These are phyloP conservation scores for Trichopoda pennipes DNA, from an alignment of 2,888 invertebrate species.

Conservation along the genomic window DNA sequence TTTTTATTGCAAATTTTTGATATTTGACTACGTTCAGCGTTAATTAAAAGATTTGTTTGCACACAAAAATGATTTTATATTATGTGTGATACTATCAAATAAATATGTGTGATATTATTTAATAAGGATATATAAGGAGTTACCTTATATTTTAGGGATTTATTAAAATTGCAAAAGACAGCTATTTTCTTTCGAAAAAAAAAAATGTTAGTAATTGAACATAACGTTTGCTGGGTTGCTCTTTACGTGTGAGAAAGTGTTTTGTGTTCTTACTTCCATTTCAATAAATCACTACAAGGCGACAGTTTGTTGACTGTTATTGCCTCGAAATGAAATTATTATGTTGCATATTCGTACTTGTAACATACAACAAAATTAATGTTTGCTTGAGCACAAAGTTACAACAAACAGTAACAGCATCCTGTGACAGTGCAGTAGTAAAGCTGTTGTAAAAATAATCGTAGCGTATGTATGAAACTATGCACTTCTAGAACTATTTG, in stretches of 20 bases:
- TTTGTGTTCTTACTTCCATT: constrained; percentile 54
- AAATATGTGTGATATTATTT: too few relatives aligned
- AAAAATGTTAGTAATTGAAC: background rate
- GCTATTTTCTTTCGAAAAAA: too few relatives aligned
- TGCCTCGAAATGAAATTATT: constrained; percentile 71
- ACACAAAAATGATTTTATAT: too few relatives aligned
- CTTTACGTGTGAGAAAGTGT: constrained; percentile 6
- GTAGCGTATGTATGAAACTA: background rate
- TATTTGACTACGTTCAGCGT: too few relatives aligned
- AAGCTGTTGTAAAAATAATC: constrained; percentile 11
- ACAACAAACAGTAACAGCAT: constrained; percentile 38
- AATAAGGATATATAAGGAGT: too few relatives aligned
- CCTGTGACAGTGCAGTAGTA: constrained; percentile 19
- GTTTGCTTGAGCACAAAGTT: constrained; percentile 1
- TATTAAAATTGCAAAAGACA: too few relatives aligned
- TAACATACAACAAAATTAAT: constrained; percentile 29
- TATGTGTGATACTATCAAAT: too few relatives aligned
- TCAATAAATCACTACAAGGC: constrained; percentile 70
- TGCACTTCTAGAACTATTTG: background rate
- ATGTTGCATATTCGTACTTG: constrained; percentile 59
- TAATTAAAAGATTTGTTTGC: too few relatives aligned
- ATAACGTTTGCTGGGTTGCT: constrained; percentile 26
- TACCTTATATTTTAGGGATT: too few relatives aligned
- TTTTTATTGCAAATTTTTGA: too few relatives aligned
- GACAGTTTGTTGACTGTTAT: constrained; percentile 72